A percentile compares a stretch with the other conserved stretches of the same genome.
These are phyloP conservation scores for Garra rufa DNA, from an alignment of 2,113 vertebrate species.

Conservation along the genomic window DNA sequence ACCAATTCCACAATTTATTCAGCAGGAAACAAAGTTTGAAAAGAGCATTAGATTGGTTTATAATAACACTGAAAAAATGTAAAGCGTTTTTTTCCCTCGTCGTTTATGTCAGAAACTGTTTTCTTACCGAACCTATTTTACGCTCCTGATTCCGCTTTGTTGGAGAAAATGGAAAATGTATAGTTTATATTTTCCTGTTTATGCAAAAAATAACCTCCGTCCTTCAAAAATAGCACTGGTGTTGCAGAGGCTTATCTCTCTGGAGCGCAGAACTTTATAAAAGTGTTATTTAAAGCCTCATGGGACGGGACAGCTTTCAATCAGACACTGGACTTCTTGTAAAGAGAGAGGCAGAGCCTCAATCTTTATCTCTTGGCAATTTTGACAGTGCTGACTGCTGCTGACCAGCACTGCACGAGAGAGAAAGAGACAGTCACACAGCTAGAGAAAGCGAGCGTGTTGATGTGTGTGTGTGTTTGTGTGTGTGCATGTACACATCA, in stretches of 20 bases:
- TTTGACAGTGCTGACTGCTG: conserved; percentile 2
- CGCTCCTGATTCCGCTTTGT: neutral
- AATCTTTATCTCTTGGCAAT: conserved; percentile 5
- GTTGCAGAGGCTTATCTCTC: conserved; percentile 13
- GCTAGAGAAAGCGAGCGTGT: neutral
- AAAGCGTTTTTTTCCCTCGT: neutral
- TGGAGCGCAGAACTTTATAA: neutral
- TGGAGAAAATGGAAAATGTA: conserved; percentile 2
- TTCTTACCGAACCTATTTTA: neutral
- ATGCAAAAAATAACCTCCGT: neutral
- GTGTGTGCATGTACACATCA: neutral
- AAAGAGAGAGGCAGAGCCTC: conserved; percentile 6
- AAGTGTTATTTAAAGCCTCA: conserved; percentile 14
- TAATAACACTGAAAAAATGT: neutral
- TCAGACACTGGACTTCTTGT: conserved; percentile 17
- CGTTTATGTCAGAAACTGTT: neutral
- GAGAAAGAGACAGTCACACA: conserved; percentile 1
- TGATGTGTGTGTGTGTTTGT: neutral
- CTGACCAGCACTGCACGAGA: conserved; percentile 26
- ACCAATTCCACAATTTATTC: neutral
- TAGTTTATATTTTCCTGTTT: neutral
- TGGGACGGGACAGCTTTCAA: conserved; percentile 5
- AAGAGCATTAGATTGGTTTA: neutral
- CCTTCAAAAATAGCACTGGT: neutral
- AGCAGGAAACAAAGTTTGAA: conserved; percentile 4